Conservation (phyloP, 2,113 vertebrate genomes). For the Mandrillus leucophaeus region DNA sequence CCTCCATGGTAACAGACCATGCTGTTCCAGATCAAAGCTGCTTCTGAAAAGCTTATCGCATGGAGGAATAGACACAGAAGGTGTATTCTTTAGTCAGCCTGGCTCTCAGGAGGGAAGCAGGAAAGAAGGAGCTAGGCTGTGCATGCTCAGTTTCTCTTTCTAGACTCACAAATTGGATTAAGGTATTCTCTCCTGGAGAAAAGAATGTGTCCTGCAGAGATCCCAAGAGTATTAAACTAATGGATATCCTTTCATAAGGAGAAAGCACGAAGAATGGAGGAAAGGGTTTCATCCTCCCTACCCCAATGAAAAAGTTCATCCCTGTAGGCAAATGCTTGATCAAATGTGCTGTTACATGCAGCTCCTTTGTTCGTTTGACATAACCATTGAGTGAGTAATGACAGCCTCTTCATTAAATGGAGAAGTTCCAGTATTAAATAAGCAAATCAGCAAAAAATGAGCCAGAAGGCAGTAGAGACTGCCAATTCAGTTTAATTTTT, state of each 20-base stretch:
- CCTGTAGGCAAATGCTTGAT: neutral
- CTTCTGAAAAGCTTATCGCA: neutral
- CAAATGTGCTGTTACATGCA: neutral
- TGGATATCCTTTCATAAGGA: neutral
- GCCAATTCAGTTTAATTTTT: neutral
- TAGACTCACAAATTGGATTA: neutral
- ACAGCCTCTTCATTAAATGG: conserved; percentile 15
- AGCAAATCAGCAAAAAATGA: neutral
- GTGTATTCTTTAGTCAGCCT: neutral
- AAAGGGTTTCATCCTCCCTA: neutral
- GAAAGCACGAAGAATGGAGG: neutral
- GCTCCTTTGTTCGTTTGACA: neutral
- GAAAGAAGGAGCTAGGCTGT: neutral
- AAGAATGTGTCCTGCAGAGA: neutral
- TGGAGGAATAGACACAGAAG: neutral
- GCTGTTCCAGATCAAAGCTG: neutral
- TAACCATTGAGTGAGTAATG: neutral
- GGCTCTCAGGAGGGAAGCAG: neutral
- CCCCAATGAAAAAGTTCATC: neutral
- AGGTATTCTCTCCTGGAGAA: neutral
- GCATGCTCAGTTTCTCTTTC: neutral
- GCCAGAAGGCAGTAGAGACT: neutral
- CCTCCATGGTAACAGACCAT: neutral
- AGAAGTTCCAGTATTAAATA: conserved; percentile 37
- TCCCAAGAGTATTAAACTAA: neutral